phyloP scores from a whole-genome alignment of 2,797 vertebrate genomes.

The Poliocrania exsul region DNA sequence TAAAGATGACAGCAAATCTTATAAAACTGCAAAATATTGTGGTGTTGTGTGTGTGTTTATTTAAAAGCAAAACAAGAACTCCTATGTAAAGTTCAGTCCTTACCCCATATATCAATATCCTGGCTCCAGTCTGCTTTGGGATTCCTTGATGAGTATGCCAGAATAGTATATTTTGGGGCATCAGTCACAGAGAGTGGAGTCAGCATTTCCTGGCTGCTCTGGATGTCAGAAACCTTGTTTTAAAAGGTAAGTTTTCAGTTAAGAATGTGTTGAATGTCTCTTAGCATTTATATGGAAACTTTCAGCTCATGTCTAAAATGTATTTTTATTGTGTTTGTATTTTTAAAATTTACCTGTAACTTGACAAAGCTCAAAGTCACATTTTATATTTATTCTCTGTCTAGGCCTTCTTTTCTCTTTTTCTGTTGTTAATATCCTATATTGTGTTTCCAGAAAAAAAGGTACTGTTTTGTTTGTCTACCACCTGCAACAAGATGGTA shows the following conservation, averaged over 20 bases:
- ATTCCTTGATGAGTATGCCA: slow-evolving; percentile 54
- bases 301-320: neutral
- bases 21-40: slow-evolving; percentile 78
- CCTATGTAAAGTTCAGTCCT: slow-evolving; percentile 34
- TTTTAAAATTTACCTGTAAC: slow-evolving; percentile 5
- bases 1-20: slow-evolving; percentile 64
- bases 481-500: neutral
- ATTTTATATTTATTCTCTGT: neutral
- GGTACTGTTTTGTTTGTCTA: neutral
- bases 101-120: slow-evolving; percentile 59
- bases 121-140: slow-evolving; percentile 75
- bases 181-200: slow-evolving; percentile 73
- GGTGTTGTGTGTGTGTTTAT: slow-evolving; percentile 51
- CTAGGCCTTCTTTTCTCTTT: neutral
- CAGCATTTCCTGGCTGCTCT: slow-evolving; percentile 77
- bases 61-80: slow-evolving; percentile 29
- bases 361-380: neutral
- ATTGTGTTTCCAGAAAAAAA: neutral
- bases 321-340: neutral
- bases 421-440: neutral
- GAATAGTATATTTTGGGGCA: slow-evolving; percentile 41
- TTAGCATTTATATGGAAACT: neutral
- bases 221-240: slow-evolving; percentile 75
- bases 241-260: slow-evolving; percentile 71
- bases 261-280: slow-evolving; percentile 30